Conservation (phyloP, 2,888 invertebrate species). For the Amphimallon solstitiale region DNA sequence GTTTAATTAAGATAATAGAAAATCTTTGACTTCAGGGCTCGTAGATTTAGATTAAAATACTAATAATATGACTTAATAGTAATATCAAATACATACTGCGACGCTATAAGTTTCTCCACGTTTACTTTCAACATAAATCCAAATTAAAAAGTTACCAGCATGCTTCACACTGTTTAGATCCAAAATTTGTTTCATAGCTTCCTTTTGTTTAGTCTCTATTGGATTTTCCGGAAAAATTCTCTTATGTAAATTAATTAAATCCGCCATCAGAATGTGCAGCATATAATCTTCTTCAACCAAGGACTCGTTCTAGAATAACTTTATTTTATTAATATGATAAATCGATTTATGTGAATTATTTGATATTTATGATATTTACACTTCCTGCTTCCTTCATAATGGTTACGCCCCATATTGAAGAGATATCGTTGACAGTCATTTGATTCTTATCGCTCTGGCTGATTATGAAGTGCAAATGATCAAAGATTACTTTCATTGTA, state of each 20-base stretch:
- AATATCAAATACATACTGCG: conserved; percentile 65
- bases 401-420: conserved; percentile 91
- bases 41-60: background rate
- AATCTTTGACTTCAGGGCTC: too few relatives aligned
- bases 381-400: conserved; percentile 75
- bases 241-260: conserved; percentile 79
- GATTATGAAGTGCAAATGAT: conserved; percentile 83
- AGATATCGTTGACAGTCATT: conserved; percentile 86
- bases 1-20: too few relatives aligned
- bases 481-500: conserved; percentile 80
- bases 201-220: conserved; percentile 78
- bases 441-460: conserved; percentile 80
- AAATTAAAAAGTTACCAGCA: conserved; percentile 83
- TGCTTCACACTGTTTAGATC: conserved; percentile 71
- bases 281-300: conserved; percentile 72
- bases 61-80: too few relatives aligned
- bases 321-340: conserved; percentile 38
- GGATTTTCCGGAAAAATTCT: conserved; percentile 84
- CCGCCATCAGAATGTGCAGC: conserved; percentile 80
- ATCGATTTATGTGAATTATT: conserved; percentile 31
- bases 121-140: conserved; percentile 78
- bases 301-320: conserved; percentile 60
- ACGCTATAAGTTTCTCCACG: conserved; percentile 70
- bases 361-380: conserved; percentile 12
- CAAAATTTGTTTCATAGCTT: conserved; percentile 78